Base-by-base conservation (phyloP, 2,797 vertebrate species). In the Oceanodroma leucorhoa region DNA sequence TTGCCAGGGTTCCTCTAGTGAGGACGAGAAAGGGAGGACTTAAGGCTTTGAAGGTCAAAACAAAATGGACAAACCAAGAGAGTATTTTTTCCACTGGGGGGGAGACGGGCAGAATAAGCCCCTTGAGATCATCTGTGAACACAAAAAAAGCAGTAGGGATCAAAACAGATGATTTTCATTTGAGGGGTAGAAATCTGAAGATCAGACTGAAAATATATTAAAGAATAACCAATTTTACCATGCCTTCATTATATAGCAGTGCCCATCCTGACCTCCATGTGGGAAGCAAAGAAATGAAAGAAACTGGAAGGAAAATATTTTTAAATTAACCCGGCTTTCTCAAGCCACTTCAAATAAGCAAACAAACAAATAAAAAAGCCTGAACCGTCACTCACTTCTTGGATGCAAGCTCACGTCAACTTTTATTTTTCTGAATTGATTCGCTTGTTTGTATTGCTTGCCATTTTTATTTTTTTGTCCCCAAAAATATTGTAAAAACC, bases 371-470 rank as follows among this genome's bases (percentile, higher is more conserved):
- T 60, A 90, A 87, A 93, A 61, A 40, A 85, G 60, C 51, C 75
- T 76, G 87, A 85, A 53, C 73, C 0, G 1, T 75, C 89, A 70
- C 72, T 88, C 92, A 61, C 34, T 80, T 57, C 72, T 84, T 34
- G 22, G 41, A 90, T 92, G 90, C 87, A 92, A 87, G 71, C 67
- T 92, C 90, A 77, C 5, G 16, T 76, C 92, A 73, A 54, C 79
- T 96, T 95, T 95, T 97, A 96, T 95, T 95, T 94, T 83, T 70
- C 94, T 55, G 80, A 81, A 91, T 65, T 95, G 93, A 96, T 97
- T 95, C 38, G 11, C 78, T 91, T 86, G 83, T 51, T 80, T 93
- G 87, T 67, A 78, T 82, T 62, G 76, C 85, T 95, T 90, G 83
- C 83, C 78, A 48, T 60, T 91, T 96, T 97, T 94, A 84, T 86